phyloP scores from a whole-genome alignment of 2,797 vertebrate genomes.

The Rousettus madagascariensis region DNA sequence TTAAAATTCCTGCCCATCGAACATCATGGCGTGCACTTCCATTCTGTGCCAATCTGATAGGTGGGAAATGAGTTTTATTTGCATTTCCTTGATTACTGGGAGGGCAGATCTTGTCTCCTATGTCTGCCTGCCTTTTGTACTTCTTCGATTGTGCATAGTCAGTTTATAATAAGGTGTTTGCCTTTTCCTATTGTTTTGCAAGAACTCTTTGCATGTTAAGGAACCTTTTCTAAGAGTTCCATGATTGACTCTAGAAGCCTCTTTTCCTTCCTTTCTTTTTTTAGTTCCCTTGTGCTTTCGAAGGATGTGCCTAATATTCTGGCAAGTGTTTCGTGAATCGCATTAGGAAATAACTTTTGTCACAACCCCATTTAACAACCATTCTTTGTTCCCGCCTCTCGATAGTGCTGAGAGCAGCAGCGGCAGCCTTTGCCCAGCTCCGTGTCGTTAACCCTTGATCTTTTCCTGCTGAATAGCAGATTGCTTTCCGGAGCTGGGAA shows the following conservation, averaged over 20 bases:
- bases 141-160: not conserved
- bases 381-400: constrained; percentile 45
- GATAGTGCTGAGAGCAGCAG: not conserved
- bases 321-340: constrained; percentile 25
- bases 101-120: not conserved
- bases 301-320: constrained; percentile 55
- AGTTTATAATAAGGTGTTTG: not conserved
- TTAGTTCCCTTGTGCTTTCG: constrained; percentile 63
- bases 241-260: not conserved
- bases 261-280: not conserved
- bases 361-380: constrained; percentile 50
- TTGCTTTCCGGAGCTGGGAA: constrained; percentile 54
- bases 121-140: not conserved
- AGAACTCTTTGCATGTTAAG: constrained; percentile 70
- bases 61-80: constrained; percentile 32
- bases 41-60: constrained; percentile 28
- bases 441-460: constrained; percentile 49
- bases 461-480: constrained; percentile 49
- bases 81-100: constrained; percentile 7
- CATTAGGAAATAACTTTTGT: constrained; percentile 64
- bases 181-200: constrained; percentile 57
- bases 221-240: not conserved
- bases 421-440: not conserved
- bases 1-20: not conserved
- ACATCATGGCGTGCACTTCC: rapidly evolving